phyloP scores from a whole-genome alignment of 2,888 invertebrate species.

The Digitonthophagus gazella region DNA sequence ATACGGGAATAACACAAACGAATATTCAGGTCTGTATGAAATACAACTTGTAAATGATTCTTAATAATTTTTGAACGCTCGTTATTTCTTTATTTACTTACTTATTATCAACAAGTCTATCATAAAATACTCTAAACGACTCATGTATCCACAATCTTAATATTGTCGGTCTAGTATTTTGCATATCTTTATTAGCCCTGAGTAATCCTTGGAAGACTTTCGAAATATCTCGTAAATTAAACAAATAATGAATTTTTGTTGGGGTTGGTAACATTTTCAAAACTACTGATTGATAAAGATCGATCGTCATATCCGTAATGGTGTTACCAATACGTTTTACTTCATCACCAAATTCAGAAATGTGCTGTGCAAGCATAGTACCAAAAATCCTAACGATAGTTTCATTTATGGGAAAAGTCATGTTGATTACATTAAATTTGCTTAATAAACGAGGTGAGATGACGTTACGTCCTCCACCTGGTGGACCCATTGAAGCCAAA shows the following conservation, averaged over 20 bases:
- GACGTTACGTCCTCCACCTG: constrained; percentile 80
- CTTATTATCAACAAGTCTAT: constrained; percentile 76
- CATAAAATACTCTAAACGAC: constrained; percentile 78
- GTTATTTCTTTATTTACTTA: no score
- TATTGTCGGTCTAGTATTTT: constrained; percentile 68
- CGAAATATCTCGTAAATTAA: constrained; percentile 85
- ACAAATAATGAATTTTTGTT: constrained; percentile 85
- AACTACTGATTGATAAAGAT: constrained; percentile 71
- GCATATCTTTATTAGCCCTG: constrained; percentile 73
- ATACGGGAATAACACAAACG: no score
- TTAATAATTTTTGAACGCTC: no score
- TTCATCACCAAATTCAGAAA: constrained; percentile 75
- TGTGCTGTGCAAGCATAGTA: constrained; percentile 78
- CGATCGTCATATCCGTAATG: constrained; percentile 72
- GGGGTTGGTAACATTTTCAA: constrained; percentile 82
- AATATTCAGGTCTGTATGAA: no score
- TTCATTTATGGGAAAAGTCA: constrained; percentile 78
- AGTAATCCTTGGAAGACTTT: constrained; percentile 81
- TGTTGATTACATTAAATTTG: constrained; percentile 72
- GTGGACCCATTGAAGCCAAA: constrained; percentile 81
- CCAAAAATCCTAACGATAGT: constrained; percentile 80
- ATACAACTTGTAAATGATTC: no score
- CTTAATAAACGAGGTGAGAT: constrained; percentile 77
- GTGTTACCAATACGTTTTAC: constrained; percentile 68
- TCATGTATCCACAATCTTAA: constrained; percentile 86